These are phyloP conservation scores for Cotesia chilonis DNA, from an alignment of 1,140 invertebrate genomes.

Conservation along the genomic window DNA sequence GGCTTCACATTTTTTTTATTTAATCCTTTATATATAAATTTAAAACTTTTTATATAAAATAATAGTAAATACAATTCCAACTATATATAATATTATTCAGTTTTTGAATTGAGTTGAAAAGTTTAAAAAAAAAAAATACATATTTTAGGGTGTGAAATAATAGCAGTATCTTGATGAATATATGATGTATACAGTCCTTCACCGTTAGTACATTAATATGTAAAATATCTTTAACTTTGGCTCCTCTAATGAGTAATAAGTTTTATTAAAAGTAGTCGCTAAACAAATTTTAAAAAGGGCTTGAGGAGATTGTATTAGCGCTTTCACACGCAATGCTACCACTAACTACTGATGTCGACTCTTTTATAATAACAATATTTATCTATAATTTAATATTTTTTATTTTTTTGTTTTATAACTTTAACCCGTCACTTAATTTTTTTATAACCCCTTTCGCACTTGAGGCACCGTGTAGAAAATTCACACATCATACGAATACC, in stretches of 20 bases:
- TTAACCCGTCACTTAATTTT: slow-evolving; percentile 32
- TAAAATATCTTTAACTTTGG: too few species aligned
- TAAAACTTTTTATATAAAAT: too few species aligned
- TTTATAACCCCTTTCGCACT: slow-evolving; percentile 28
- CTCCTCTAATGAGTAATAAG: not conserved
- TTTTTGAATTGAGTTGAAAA: too few species aligned
- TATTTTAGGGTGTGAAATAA: too few species aligned
- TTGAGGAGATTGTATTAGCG: not conserved
- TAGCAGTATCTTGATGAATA: too few species aligned
- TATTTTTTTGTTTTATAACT: slow-evolving; percentile 19
- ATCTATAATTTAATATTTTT: slow-evolving; percentile 1
- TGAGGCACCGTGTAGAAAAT: not conserved
- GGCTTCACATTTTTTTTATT: too few species aligned
- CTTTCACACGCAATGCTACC: slow-evolving; percentile 2
- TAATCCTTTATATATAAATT: too few species aligned
- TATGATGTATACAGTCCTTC: too few species aligned
- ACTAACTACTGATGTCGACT: not conserved
- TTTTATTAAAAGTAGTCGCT: not conserved
- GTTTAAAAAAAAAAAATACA: too few species aligned
- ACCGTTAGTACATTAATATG: too few species aligned
- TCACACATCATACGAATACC: slow-evolving; percentile 1
- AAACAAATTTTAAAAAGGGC: not conserved
- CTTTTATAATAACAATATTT: not conserved
- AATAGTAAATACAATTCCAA: too few species aligned
- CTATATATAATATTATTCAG: too few species aligned